These are phyloP conservation scores for Aphelinus atriplicis DNA, from an alignment of 1,140 invertebrate species.

Conservation along the genomic window DNA sequence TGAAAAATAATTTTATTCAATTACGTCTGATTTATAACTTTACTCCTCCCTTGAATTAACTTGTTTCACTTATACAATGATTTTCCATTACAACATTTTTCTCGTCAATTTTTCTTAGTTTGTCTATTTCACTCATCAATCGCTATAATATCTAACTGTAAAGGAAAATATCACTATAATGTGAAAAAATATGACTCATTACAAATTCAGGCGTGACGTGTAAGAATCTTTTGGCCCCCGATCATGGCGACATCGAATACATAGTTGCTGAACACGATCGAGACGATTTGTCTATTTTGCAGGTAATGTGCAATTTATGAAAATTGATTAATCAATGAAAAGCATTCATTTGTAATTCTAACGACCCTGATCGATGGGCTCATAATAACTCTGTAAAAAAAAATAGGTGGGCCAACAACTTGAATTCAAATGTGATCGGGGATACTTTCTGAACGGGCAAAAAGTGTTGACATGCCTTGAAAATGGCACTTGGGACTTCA, in stretches of 20 bases:
- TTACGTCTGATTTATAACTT: no score
- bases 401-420: conserved; percentile 60
- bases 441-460: conserved; percentile 60
- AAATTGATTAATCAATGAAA: neutral
- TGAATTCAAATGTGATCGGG: conserved; percentile 63
- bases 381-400: neutral
- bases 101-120: neutral
- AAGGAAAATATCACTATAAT: neutral
- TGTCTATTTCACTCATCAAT: neutral
- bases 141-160: neutral
- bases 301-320: conserved; percentile 40
- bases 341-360: neutral
- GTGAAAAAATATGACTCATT: neutral
- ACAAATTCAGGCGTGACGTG: conserved; percentile 55
- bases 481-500: conserved; percentile 63
- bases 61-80: no score
- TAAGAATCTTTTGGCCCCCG: conserved; percentile 58
- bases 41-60: no score
- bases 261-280: conserved; percentile 56
- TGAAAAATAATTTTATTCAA: no score
- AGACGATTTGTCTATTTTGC: conserved; percentile 54
- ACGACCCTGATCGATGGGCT: neutral
- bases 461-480: conserved; percentile 63
- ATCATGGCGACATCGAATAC: conserved; percentile 59
- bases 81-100: no score